Conservation (phyloP, 2,797 vertebrate genomes). For the Bradypodion ventrale region DNA sequence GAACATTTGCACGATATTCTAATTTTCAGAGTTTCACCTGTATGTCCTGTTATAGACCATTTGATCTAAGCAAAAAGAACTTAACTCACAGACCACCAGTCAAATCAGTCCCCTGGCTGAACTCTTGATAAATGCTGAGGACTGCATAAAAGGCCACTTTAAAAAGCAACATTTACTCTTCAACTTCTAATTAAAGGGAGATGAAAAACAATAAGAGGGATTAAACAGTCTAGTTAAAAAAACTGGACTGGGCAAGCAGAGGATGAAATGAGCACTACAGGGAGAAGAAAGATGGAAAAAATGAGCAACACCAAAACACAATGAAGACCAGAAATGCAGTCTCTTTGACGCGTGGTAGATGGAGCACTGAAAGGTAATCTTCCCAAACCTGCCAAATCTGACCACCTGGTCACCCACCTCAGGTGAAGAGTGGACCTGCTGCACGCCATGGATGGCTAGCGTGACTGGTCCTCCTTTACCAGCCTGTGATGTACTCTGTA, state of each 20-base stretch:
- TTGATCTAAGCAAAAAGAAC: background rate
- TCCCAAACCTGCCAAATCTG: background rate
- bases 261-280: background rate
- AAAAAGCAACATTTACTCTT: background rate
- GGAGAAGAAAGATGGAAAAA: background rate
- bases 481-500: conserved; percentile 66
- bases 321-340: background rate
- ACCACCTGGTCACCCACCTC: conserved; percentile 65
- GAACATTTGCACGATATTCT: too few species aligned
- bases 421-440: conserved; percentile 69
- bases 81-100: too few species aligned
- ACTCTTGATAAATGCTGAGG: background rate
- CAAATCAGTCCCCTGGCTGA: background rate
- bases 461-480: conserved; percentile 68
- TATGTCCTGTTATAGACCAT: background rate
- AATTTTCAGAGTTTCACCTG: too few species aligned
- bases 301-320: background rate
- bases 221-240: background rate
- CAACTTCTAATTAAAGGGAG: background rate
- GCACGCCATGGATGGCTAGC: conserved; percentile 63
- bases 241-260: background rate
- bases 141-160: background rate
- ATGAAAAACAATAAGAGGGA: background rate
- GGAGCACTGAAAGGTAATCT: background rate
- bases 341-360: background rate